Evolutionary conservation across 2,888 invertebrate species (phyloP).

Genomic region (Epirrita christyi): DNA sequence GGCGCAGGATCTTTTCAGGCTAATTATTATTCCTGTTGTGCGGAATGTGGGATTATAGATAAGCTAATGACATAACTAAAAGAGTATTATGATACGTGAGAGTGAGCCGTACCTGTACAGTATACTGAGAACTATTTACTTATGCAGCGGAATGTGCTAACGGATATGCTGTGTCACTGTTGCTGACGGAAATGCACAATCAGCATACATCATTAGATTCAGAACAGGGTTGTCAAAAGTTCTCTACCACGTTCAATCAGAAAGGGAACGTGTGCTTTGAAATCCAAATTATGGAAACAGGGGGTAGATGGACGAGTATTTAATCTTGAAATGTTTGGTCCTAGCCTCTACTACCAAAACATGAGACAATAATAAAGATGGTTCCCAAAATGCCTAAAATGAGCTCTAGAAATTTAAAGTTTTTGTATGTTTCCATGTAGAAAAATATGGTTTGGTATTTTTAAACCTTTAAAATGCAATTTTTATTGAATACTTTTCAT

Average conservation of each 20-base stretch:
- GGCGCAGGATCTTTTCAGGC: neutral
- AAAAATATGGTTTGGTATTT: no score
- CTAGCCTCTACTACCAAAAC: no score
- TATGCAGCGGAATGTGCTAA: slow-evolving; percentile 24
- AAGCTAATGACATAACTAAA: neutral
- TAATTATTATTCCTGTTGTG: no score
- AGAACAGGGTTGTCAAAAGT: slow-evolving; percentile 16
- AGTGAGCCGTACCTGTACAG: neutral
- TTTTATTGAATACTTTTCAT: no score
- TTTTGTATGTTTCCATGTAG: no score
- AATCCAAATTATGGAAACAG: neutral
- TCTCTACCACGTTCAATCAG: neutral
- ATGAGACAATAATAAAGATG: no score
- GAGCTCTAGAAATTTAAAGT: no score
- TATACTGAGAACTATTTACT: slow-evolving; percentile 25
- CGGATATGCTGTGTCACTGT: slow-evolving; percentile 26
- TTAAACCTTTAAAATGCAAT: no score
- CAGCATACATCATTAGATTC: slow-evolving; percentile 21
- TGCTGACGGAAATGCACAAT: slow-evolving; percentile 29
- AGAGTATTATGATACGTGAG: neutral
- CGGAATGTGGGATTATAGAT: neutral
- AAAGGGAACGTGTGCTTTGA: neutral
- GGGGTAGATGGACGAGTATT: no score
- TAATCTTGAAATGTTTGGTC: no score
- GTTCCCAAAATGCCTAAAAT: no score